These are phyloP conservation scores for Drosophila limbata DNA, from an alignment of 2,888 invertebrate species.

Conservation along the genomic window DNA sequence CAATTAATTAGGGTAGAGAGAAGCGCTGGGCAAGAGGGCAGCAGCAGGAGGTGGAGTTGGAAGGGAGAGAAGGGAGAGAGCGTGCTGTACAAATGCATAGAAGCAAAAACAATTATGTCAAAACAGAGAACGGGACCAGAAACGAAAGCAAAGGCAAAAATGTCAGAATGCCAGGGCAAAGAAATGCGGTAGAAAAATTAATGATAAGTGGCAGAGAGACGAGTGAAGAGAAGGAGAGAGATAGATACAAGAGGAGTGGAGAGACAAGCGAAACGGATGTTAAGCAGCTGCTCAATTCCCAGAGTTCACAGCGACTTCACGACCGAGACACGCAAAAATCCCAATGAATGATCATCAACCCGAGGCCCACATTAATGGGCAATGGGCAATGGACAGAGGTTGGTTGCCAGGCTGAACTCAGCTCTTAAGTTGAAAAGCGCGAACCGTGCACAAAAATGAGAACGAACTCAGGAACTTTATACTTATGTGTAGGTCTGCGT, in stretches of 20 bases:
- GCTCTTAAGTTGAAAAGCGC: constrained; percentile 64
- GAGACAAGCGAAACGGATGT: constrained; percentile 26
- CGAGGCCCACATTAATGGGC: constrained; percentile 15
- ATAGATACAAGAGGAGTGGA: constrained; percentile 6
- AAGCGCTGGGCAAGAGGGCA: background rate
- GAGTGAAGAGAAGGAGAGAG: constrained; percentile 7
- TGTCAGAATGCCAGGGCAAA: constrained; percentile 81
- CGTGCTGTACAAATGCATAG: constrained; percentile 34
- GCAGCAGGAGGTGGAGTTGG: constrained; percentile 18
- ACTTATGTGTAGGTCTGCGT: background rate
- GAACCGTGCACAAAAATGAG: constrained; percentile 42
- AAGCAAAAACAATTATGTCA: constrained; percentile 75
- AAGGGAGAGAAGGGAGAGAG: background rate
- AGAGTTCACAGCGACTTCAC: constrained; percentile 60
- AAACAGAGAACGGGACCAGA: constrained; percentile 54
- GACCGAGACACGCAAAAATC: constrained; percentile 73
- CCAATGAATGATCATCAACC: constrained; percentile 73
- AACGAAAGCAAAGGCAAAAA: constrained; percentile 61
- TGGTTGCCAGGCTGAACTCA: constrained; percentile 10
- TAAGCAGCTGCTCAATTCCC: constrained; percentile 65
- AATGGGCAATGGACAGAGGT: background rate
- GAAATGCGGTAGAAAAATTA: constrained; percentile 75
- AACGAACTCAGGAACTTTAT: constrained; percentile 1
- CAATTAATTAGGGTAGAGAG: constrained; percentile 82
- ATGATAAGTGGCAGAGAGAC: constrained; percentile 71